Evolutionary conservation across 2,888 invertebrate genomes (phyloP).

Genomic region (Furcula furcula): DNA sequence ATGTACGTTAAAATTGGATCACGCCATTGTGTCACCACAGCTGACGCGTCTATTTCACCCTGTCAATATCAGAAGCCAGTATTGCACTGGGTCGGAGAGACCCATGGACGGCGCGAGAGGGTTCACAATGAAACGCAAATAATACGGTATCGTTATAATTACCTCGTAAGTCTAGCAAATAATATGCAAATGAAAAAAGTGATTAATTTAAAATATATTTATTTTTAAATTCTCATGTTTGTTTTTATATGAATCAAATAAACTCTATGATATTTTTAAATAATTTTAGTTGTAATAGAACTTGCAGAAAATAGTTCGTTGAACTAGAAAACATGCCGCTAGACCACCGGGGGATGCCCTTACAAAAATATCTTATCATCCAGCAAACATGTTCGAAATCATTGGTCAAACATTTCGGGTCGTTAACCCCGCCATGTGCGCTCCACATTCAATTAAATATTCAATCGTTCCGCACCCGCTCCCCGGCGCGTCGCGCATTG

Average conservation of each 20-base stretch:
- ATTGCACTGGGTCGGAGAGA: constrained; percentile 29
- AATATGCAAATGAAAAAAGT: too few species aligned
- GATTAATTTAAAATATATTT: too few species aligned
- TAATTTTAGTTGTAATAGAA: not conserved
- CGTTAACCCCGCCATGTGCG: constrained; percentile 48
- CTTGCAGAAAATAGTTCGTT: not conserved
- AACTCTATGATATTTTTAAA: not conserved
- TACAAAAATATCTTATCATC: constrained; percentile 31
- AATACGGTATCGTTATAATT: too few species aligned
- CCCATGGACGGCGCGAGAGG: constrained; percentile 17
- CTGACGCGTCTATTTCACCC: constrained; percentile 32
- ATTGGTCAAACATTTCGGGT: constrained; percentile 26
- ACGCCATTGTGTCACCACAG: constrained; percentile 33
- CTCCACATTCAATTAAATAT: constrained; percentile 71
- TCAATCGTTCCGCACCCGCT: constrained; percentile 51
- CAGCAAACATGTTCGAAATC: constrained; percentile 21
- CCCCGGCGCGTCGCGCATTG: constrained; percentile 29
- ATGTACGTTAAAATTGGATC: constrained; percentile 39
- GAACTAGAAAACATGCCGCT: not conserved
- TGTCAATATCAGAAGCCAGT: constrained; percentile 33
- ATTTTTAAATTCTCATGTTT: too few species aligned
- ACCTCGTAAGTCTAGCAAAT: too few species aligned
- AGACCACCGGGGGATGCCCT: constrained; percentile 4
- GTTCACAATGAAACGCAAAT: constrained; percentile 23
- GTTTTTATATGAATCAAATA: too few species aligned